A percentile compares a stretch with the other conserved stretches of the same genome.
Conservation (phyloP, 2,888 invertebrate species). For the Liopterus haemorrhoidalis region DNA sequence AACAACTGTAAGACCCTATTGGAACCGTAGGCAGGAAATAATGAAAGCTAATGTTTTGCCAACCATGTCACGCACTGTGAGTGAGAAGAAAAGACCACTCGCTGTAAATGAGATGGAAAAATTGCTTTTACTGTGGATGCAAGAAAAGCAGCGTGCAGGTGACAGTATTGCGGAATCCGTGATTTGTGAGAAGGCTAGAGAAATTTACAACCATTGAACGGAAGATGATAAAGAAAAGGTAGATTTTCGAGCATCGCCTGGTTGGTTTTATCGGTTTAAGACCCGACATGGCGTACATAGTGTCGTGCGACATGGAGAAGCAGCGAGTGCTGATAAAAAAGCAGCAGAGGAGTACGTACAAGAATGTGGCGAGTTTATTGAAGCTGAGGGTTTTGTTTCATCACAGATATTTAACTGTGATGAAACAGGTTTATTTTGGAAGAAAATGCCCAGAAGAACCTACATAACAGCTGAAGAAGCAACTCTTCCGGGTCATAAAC, state of each 20-base stretch:
- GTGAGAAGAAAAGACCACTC: conserved; percentile 22
- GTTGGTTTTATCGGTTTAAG: conserved; percentile 26
- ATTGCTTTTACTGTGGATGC: conserved; percentile 22
- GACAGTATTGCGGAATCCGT: conserved; percentile 26
- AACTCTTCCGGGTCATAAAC: conserved; percentile 17
- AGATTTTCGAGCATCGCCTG: conserved; percentile 23
- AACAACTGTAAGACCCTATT: conserved; percentile 22
- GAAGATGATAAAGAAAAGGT: conserved; percentile 24
- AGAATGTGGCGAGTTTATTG: conserved; percentile 20
- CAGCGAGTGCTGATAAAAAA: conserved; percentile 21
- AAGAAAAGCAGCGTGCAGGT: conserved; percentile 28
- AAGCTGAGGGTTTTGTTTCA: conserved; percentile 21
- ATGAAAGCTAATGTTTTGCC: conserved; percentile 19
- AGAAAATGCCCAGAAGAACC: conserved; percentile 6
- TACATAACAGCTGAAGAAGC: background rate
- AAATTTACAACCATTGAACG: conserved; percentile 24
- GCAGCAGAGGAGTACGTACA: conserved; percentile 21
- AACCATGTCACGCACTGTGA: conserved; percentile 16
- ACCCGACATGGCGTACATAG: conserved; percentile 24
- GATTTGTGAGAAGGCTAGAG: conserved; percentile 23
- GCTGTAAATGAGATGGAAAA: conserved; percentile 23
- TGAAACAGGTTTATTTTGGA: conserved; percentile 6
- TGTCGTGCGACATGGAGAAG: conserved; percentile 21
- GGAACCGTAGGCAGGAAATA: conserved; percentile 20
- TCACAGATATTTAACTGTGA: conserved; percentile 23